A percentile compares a stretch with the other conserved stretches of the same genome.
Evolutionary conservation across 2,113 vertebrate genomes (phyloP).

Genomic region (Telmatochromis sp.): DNA sequence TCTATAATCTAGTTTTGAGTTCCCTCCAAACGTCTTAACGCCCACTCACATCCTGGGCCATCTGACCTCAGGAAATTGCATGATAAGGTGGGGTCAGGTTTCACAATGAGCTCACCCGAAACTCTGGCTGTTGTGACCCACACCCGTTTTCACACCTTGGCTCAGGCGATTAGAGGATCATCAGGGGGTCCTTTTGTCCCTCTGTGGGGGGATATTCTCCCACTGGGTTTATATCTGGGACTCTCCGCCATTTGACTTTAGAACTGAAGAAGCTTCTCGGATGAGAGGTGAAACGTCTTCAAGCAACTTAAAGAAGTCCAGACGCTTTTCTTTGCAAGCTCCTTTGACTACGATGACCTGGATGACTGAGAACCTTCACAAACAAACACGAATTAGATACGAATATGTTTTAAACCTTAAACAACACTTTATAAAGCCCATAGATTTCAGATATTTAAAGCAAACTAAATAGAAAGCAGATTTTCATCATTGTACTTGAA

Average conservation of each 20-base stretch:
- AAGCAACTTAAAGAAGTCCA: neutral
- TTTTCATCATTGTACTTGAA: neutral
- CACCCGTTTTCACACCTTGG: fast-evolving
- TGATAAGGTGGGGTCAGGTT: neutral
- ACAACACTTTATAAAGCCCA: neutral
- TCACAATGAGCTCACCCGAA: fast-evolving
- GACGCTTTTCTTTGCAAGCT: neutral
- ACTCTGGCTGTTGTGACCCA: neutral
- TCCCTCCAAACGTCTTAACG: fast-evolving
- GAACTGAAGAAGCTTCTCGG: neutral
- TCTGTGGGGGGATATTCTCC: fast-evolving
- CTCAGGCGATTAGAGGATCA: fast-evolving
- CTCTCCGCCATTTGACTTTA: fast-evolving
- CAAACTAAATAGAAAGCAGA: neutral
- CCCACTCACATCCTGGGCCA: neutral
- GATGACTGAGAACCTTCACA: neutral
- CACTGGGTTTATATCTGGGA: fast-evolving
- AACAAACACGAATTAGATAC: neutral
- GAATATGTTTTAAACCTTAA: neutral
- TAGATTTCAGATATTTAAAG: neutral
- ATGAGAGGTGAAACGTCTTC: neutral
- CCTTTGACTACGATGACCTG: neutral
- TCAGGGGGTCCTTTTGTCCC: neutral
- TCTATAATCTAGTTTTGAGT: fast-evolving
- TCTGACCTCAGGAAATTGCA: neutral